Evolutionary conservation across 2,888 invertebrate species (phyloP).

Genomic region (Empis livida): DNA sequence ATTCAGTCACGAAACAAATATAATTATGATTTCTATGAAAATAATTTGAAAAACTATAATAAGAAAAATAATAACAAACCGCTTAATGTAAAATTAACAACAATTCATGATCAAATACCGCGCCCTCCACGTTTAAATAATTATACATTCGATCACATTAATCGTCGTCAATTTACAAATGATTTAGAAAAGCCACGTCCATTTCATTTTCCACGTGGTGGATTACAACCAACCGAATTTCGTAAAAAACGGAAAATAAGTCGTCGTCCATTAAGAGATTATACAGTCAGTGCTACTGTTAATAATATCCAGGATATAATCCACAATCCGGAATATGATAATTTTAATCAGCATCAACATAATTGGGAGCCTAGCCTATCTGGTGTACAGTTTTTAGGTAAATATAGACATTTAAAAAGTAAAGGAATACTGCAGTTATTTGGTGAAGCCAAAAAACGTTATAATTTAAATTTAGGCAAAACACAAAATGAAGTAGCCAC

Average conservation of each 20-base stretch:
- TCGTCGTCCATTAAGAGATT: background rate
- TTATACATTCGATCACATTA: conserved; percentile 9
- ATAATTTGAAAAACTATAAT: background rate
- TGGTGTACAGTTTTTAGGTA: conserved; percentile 30
- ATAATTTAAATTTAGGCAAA: conserved; percentile 11
- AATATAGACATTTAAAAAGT: conserved; percentile 29
- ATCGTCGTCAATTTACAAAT: conserved; percentile 11
- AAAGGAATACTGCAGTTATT: conserved; percentile 31
- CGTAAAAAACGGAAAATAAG: conserved; percentile 2
- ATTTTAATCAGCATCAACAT: conserved; percentile 7
- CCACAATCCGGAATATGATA: conserved; percentile 20
- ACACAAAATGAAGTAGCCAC: conserved; percentile 9
- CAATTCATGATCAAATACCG: conserved; percentile 14
- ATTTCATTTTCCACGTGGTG: conserved; percentile 31
- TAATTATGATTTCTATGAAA: background rate
- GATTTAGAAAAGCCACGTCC: conserved; percentile 24
- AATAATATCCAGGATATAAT: conserved; percentile 34
- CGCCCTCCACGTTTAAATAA: conserved; percentile 13
- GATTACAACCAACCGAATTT: conserved; percentile 29
- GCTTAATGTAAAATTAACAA: background rate
- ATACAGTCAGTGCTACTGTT: conserved; percentile 9
- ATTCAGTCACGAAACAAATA: background rate
- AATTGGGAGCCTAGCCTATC: conserved; percentile 25
- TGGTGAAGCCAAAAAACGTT: background rate
- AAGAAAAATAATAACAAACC: background rate